Base-by-base conservation (phyloP, 2,797 vertebrate species). In the Austrolebias charrua region DNA sequence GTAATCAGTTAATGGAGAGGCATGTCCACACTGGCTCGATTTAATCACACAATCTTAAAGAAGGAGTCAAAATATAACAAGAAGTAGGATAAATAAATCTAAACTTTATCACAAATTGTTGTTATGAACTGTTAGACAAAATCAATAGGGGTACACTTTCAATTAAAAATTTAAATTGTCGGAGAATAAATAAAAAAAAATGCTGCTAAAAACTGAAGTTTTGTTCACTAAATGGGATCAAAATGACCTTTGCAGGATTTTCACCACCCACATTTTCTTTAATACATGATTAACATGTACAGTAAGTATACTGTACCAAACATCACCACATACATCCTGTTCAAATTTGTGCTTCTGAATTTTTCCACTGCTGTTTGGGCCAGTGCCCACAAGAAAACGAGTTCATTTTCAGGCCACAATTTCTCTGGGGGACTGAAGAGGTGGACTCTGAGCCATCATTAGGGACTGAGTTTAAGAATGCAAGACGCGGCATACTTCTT, bases 1-100 rank as follows among this genome's bases (percentile, higher is more conserved):
- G 70, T 59, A 90, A 90, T 91, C 82, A 82, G 82, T 77, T 88
- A 90, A 91, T 90, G 86, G 75, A 55, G 15, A 51, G 35, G 29
- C 45, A 54, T 20, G 47, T 47, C 44, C 43, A 63, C 28, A 44
- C 8, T 6, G 53, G 20, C 49, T 57, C 0, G 1, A 53, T 51
- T 35, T 28, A 67, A 51, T 62, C 51, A 50, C 4, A 44, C 4
- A 7, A 28, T 38, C 50, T 42, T 1, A 31, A 66, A 47, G 4
- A 40, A 54, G 15, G 12, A 16, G 11, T 29, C 43, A 33, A 55
- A 29, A 65, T 45, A 55, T 18, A 40, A 38, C 0, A 44, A 4
- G 43, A 55, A n/a, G 38, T n/a, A n/a, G 40, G 18, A 16, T 40
- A 29, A 4, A 51, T 13, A 5, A 18, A 3, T 58, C 1, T 15